Percentiles rank a stretch among this genome's conserved stretches.
These are phyloP conservation scores for Bufo gargarizans DNA, from an alignment of 2,113 vertebrate species.

Conservation along the genomic window DNA sequence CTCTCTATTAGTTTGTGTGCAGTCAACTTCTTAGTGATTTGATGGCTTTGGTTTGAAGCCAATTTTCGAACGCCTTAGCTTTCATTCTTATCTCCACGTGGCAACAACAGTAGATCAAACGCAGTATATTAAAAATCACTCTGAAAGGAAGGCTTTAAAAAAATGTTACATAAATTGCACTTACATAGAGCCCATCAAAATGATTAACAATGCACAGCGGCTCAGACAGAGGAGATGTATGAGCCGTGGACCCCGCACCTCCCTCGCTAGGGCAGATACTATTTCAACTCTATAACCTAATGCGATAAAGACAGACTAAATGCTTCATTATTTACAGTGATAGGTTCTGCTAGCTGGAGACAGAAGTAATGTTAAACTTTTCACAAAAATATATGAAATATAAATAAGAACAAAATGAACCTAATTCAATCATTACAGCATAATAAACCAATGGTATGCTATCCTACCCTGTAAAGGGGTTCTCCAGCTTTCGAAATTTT, in stretches of 20 bases:
- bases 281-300: slow-evolving; percentile 9
- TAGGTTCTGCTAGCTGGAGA: neutral
- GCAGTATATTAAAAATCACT: slow-evolving; percentile 49
- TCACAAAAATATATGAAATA: neutral
- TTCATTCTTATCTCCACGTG: slow-evolving; percentile 53
- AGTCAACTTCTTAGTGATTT: slow-evolving; percentile 50
- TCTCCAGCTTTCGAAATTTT: too few species aligned
- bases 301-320: neutral
- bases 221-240: slow-evolving; percentile 34
- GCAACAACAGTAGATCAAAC: slow-evolving; percentile 52
- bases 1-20: slow-evolving; percentile 45
- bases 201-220: slow-evolving; percentile 41
- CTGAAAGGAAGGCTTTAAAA: slow-evolving; percentile 48
- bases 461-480: too few species aligned
- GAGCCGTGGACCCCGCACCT: neutral
- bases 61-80: slow-evolving; percentile 44
- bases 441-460: neutral
- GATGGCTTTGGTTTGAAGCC: slow-evolving; percentile 49
- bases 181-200: slow-evolving; percentile 54
- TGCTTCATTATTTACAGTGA: slow-evolving; percentile 15
- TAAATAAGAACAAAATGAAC: neutral
- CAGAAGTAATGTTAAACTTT: neutral
- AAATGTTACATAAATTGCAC: slow-evolving; percentile 52
- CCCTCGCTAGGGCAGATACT: slow-evolving; percentile 16
- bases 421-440: neutral